Percentiles rank a stretch among this genome's conserved stretches.
Evolutionary conservation across 2,113 vertebrate species (phyloP).

Genomic region (Lanius ludovicianus): DNA sequence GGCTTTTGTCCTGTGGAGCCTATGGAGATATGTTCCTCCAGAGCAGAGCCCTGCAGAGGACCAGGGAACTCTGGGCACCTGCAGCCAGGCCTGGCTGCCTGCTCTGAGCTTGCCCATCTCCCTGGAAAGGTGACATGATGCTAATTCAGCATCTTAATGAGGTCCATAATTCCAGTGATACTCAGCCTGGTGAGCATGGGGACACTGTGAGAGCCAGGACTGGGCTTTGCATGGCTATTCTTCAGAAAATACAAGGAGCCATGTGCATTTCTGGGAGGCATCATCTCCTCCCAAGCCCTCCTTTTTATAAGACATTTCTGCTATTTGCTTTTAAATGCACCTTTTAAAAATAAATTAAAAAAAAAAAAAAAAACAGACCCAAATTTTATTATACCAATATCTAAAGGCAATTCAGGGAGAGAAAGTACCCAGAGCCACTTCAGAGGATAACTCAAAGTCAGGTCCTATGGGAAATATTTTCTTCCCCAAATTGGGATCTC

Average conservation of each 20-base stretch:
- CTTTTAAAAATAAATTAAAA: neutral
- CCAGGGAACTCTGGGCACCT: neutral
- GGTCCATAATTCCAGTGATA: fast-evolving
- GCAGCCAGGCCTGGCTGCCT: neutral
- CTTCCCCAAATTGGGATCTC: neutral
- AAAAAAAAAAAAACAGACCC: neutral
- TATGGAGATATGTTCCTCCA: neutral
- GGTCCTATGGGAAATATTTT: neutral
- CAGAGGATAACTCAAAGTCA: neutral
- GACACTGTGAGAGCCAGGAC: neutral
- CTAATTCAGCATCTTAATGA: neutral
- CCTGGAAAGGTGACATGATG: neutral
- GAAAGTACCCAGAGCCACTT: neutral
- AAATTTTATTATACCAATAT: fast-evolving
- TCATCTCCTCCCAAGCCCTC: neutral
- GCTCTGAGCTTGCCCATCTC: neutral
- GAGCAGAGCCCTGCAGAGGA: neutral
- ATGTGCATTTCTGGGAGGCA: neutral
- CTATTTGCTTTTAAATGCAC: neutral
- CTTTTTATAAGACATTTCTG: neutral
- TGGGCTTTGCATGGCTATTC: neutral
- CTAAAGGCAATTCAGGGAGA: neutral
- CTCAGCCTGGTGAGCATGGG: neutral
- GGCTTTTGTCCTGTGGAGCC: neutral
- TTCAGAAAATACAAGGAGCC: fast-evolving